Conservation (phyloP, 2,888 invertebrate species). For the Leptarthrus brevirostris region DNA sequence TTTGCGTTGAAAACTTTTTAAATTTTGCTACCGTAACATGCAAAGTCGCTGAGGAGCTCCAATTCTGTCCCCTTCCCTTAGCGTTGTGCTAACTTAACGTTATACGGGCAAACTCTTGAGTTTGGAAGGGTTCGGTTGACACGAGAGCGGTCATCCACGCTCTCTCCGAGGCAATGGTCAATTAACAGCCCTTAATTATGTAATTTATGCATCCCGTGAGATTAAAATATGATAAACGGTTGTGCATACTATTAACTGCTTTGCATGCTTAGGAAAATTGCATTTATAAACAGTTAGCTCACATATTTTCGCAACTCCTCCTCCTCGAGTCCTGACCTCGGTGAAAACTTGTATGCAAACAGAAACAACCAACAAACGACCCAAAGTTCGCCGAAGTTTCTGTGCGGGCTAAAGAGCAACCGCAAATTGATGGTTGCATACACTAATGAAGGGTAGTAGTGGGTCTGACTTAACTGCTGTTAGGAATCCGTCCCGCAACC, state of each 20-base stretch:
- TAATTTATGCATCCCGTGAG: constrained; percentile 38
- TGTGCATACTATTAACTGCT: constrained; percentile 13
- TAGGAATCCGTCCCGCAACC: background rate
- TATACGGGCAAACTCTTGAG: background rate
- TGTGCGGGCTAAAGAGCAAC: constrained; percentile 2
- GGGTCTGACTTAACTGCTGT: background rate
- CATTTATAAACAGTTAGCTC: constrained; percentile 42
- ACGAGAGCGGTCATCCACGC: constrained; percentile 37
- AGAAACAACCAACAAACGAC: background rate
- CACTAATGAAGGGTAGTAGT: constrained; percentile 1
- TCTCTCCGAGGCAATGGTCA: constrained; percentile 14
- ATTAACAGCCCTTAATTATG: constrained; percentile 46
- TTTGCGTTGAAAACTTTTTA: constrained; percentile 1
- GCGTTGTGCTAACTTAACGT: no score
- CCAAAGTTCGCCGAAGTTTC: constrained; percentile 7
- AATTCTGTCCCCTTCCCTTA: background rate
- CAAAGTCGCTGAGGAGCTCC: background rate
- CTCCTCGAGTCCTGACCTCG: background rate
- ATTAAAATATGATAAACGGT: constrained; percentile 46
- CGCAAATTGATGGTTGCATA: constrained; percentile 2
- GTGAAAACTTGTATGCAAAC: background rate
- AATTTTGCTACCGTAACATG: background rate
- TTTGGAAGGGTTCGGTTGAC: constrained; percentile 20
- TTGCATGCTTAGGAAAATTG: constrained; percentile 46
- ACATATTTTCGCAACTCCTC: background rate